These are phyloP conservation scores for Calypte anna DNA, from an alignment of 2,113 vertebrate species.

Conservation along the genomic window DNA sequence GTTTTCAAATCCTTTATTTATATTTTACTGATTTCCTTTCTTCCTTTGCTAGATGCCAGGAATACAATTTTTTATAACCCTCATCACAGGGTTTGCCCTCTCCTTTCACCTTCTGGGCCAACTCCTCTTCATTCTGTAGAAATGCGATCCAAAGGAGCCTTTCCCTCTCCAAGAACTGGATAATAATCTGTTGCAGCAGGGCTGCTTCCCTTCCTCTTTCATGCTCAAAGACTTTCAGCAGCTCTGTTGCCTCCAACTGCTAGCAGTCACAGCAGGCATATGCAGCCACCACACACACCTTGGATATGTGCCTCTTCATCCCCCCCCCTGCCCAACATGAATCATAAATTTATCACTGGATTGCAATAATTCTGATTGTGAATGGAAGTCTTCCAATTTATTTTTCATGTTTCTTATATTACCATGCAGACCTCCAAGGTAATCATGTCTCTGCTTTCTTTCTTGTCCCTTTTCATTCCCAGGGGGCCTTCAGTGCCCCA, in stretches of 20 bases:
- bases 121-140: not conserved
- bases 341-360: not conserved
- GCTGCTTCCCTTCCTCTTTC: not conserved
- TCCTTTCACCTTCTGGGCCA: not conserved
- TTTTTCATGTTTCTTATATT: not conserved
- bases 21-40: not conserved
- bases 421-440: not conserved
- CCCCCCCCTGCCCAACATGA: not conserved
- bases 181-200: not conserved
- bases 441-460: not conserved
- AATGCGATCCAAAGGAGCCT: not conserved
- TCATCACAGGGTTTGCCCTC: not conserved
- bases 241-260: not conserved
- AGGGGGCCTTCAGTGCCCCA: fast-evolving
- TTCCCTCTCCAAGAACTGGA: not conserved
- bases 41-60: not conserved
- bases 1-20: not conserved
- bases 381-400: not conserved
- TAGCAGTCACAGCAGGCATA: not conserved
- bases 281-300: not conserved
- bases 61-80: not conserved
- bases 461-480: not conserved
- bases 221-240: not conserved
- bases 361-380: not conserved
- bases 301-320: not conserved